phyloP scores from a whole-genome alignment of 1,140 invertebrate species.

The Panulirus ornatus region DNA sequence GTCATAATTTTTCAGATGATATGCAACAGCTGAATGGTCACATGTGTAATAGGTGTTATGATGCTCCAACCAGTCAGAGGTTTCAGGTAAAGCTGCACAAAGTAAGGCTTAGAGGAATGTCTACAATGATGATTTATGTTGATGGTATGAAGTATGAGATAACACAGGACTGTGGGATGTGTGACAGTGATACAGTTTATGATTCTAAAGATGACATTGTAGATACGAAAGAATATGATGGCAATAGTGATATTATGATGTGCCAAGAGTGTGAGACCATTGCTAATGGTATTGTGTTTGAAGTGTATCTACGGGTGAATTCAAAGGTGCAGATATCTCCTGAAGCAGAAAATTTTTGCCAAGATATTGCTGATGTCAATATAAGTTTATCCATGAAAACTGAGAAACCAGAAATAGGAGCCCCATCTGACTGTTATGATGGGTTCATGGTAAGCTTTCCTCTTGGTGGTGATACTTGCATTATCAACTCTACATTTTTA shows the following conservation, averaged over 20 bases:
- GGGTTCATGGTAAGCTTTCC: constrained; percentile 55
- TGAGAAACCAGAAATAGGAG: constrained; percentile 44
- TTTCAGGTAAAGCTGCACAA: constrained; percentile 29
- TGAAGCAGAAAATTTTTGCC: constrained; percentile 40
- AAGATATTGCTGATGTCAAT: constrained; percentile 49
- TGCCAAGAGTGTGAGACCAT: constrained; percentile 50
- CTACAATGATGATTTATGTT: constrained; percentile 55
- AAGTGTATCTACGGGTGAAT: constrained; percentile 50
- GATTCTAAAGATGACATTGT: not conserved
- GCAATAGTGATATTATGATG: not conserved
- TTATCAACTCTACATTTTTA: constrained; percentile 40
- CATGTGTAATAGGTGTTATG: constrained; percentile 39
- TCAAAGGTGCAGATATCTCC: not conserved
- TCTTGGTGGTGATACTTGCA: constrained; percentile 43
- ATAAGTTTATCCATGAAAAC: constrained; percentile 26
- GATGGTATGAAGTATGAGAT: constrained; percentile 10
- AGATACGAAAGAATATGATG: not conserved
- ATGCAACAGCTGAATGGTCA: constrained; percentile 20
- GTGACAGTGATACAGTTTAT: not conserved
- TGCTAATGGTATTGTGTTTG: constrained; percentile 27
- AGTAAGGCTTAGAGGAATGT: constrained; percentile 35
- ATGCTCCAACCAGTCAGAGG: not conserved
- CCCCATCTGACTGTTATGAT: constrained; percentile 39
- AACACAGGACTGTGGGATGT: constrained; percentile 38
- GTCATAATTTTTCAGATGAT: constrained; percentile 35